Evolutionary conservation across 2,888 invertebrate genomes (phyloP), one percentile per base, ranked within the genome.

Genomic region (Chloromyia formosa): DNA sequence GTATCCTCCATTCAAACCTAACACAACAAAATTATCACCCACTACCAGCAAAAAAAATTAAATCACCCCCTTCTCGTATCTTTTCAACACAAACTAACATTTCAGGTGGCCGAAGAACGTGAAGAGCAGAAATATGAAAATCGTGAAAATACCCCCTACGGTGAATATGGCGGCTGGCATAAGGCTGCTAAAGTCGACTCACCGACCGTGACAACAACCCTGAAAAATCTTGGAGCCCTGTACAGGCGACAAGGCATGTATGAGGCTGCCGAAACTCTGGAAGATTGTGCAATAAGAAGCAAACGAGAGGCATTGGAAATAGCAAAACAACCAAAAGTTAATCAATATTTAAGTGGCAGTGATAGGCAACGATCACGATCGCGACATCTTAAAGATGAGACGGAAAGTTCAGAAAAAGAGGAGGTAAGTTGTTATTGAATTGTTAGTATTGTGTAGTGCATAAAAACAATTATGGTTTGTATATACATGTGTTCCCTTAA

Each of bases 171-270:
- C 16, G 96, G 96, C 22, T 98, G 97, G 97, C 97, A 98, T 84
- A 98, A 97, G 86, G 97, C 97, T 73, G 97, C 97, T 66, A 98
- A 97, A 89, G 97, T 97, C 78, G 98, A 98, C 85, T 96, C 96
- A 1, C 97, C 97, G 0, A 97, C 97, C 0, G 97, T 98, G 53
- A 97, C 97, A 18, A 98, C 98, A 20, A 99, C 99, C 0, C 88
- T 99, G 78, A 99, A 98, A 88, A 99, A 99, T 88, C 89, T 99
- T 76, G 98, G 98, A 77, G 98, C 98, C 22, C 90, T 99, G 64
- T 99, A 99, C 87, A 91, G 99, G 82, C 91, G 98, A 78, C 98
- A 99, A 88, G 98, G 98, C 80, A 99, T 98, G 88, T 98, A 97
- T 87, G 98, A 98, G 86, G 99, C 99, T 7, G 99, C 99, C 0